Percentiles rank a stretch among this genome's conserved stretches.
Evolutionary conservation across 1,140 invertebrate genomes (phyloP).

Genomic region (Battus philenor): DNA sequence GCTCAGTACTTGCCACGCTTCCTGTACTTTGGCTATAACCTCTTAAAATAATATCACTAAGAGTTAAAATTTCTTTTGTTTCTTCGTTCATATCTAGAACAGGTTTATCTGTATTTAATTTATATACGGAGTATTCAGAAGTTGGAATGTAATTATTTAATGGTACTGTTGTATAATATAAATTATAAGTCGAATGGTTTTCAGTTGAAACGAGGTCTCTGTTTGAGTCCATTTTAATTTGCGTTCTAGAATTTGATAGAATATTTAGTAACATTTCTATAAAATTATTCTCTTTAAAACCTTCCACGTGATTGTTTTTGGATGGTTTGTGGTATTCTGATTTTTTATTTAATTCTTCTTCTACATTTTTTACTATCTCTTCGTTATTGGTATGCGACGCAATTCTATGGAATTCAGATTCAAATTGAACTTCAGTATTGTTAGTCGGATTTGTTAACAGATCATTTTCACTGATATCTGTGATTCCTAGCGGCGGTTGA

Average conservation of each 20-base stretch:
- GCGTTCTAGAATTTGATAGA: conserved; percentile 5
- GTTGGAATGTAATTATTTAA: not conserved
- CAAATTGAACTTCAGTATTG: conserved; percentile 22
- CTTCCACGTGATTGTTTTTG: not conserved
- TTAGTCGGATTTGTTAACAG: conserved; percentile 15
- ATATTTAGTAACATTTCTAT: conserved; percentile 3
- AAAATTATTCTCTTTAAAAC: not conserved
- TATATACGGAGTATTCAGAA: not conserved
- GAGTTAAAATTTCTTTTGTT: not conserved
- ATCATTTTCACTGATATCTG: not conserved
- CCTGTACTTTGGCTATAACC: not conserved
- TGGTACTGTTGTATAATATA: not conserved
- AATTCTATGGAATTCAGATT: conserved; percentile 38
- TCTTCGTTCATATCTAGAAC: not conserved
- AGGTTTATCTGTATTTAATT: not conserved
- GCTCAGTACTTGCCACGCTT: not conserved
- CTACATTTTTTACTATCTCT: conserved; percentile 36
- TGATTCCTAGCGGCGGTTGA: conserved; percentile 6
- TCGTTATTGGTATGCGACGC: conserved; percentile 39
- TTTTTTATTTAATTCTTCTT: conserved; percentile 40
- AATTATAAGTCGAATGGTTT: not conserved
- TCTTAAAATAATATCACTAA: conserved; percentile 1
- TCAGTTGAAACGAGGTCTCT: too few relatives aligned
- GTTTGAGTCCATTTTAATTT: not conserved
- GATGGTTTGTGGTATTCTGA: conserved; percentile 17